A percentile compares a stretch with the other conserved stretches of the same genome.
These are phyloP conservation scores for Drosophila dunni DNA, from an alignment of 1,140 invertebrate species.

Conservation along the genomic window DNA sequence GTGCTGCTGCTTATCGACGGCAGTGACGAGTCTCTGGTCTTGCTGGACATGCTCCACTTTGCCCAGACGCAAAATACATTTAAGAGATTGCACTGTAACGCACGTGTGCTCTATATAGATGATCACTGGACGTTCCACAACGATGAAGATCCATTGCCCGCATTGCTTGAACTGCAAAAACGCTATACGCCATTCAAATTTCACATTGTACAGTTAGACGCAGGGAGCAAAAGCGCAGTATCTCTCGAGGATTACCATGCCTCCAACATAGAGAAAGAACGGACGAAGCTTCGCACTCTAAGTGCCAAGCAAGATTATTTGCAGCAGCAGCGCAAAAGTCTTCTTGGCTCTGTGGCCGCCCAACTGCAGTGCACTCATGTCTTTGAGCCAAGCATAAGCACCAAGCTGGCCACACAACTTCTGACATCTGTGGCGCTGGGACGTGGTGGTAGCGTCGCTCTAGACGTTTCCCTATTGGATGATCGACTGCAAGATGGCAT, in stretches of 20 bases:
- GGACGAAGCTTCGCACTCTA: slow-evolving; percentile 40
- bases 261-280: background rate
- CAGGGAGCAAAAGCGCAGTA: slow-evolving; percentile 15
- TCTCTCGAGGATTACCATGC: slow-evolving; percentile 23
- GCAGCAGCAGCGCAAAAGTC: slow-evolving; percentile 54
- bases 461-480: slow-evolving; percentile 86
- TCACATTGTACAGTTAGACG: slow-evolving; percentile 43
- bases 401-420: slow-evolving; percentile 85
- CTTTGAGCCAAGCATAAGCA: slow-evolving; percentile 86
- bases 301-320: slow-evolving; percentile 72
- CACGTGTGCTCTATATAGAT: slow-evolving; percentile 71
- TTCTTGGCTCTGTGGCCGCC: slow-evolving; percentile 66
- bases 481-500: slow-evolving; percentile 66
- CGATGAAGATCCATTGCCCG: background rate
- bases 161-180: slow-evolving; percentile 18
- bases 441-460: slow-evolving; percentile 86
- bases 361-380: slow-evolving; percentile 85
- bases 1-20: slow-evolving; percentile 74
- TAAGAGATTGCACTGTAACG: slow-evolving; percentile 71
- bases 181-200: slow-evolving; percentile 62
- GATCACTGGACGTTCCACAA: slow-evolving; percentile 56
- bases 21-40: slow-evolving; percentile 59
- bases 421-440: slow-evolving; percentile 86
- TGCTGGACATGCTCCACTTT: slow-evolving; percentile 77
- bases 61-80: slow-evolving; percentile 75